Percentiles rank a stretch among this genome's conserved stretches.
Evolutionary conservation across 2,888 invertebrate species (phyloP).

Genomic region (Cosmia trapezina): DNA sequence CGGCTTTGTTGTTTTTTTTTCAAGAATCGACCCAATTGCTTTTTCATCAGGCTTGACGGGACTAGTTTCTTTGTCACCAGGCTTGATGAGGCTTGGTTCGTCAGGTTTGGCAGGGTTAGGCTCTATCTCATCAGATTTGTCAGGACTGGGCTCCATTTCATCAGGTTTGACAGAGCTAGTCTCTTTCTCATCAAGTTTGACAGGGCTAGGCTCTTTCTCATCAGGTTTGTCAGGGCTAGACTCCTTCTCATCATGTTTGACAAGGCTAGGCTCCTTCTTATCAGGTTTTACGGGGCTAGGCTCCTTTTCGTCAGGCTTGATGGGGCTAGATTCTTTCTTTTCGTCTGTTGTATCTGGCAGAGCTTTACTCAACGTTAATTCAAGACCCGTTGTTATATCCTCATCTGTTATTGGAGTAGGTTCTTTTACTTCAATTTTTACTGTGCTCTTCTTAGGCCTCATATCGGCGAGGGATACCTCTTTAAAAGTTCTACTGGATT

Average conservation of each 20-base stretch:
- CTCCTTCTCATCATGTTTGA: conserved; percentile 4
- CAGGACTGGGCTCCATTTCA: conserved; percentile 3
- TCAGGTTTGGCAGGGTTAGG: background rate
- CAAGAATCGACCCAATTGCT: too few relatives aligned
- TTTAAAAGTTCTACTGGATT: conserved; percentile 36
- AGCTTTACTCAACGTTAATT: conserved; percentile 2
- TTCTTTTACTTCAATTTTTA: conserved; percentile 42
- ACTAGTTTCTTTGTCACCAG: background rate
- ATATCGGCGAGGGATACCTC: conserved; percentile 40
- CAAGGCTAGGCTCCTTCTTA: background rate
- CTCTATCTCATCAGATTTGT: background rate
- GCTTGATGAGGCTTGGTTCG: background rate
- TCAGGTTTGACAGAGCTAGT: background rate
- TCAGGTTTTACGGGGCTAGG: background rate
- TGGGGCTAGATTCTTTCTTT: conserved; percentile 21
- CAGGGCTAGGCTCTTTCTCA: conserved; percentile 15
- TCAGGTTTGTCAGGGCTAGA: background rate
- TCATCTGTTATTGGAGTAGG: conserved; percentile 66
- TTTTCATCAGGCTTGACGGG: too few relatives aligned
- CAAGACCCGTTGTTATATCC: conserved; percentile 34
- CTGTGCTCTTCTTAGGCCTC: conserved; percentile 47
- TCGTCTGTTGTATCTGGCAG: conserved; percentile 1
- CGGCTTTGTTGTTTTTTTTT: too few relatives aligned
- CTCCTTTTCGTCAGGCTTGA: background rate
- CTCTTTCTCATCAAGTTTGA: conserved; percentile 10